phyloP scores from a whole-genome alignment of 2,888 invertebrate species.

The Aphidoletes aphidimyza region DNA sequence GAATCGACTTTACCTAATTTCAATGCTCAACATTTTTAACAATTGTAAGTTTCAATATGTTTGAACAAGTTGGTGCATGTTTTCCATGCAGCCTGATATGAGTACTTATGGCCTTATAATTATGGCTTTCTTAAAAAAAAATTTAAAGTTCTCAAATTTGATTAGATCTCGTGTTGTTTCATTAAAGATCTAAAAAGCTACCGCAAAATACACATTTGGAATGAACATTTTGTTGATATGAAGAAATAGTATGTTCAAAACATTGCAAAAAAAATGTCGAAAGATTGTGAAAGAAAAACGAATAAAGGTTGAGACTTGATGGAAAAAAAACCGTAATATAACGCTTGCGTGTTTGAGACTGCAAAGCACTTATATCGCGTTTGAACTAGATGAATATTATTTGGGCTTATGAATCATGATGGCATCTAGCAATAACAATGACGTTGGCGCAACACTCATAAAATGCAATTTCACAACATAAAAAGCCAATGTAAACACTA shows the following conservation, averaged over 20 bases:
- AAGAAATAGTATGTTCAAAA: neutral
- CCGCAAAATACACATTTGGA: too few species aligned
- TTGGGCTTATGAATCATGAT: neutral
- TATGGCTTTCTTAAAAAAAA: too few species aligned
- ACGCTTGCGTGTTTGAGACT: conserved; percentile 19
- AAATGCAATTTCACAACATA: conserved; percentile 14
- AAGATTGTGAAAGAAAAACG: neutral
- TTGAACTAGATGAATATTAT: conserved; percentile 24
- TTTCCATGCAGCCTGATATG: too few species aligned
- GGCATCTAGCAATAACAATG: conserved; percentile 15
- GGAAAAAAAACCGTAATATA: conserved; percentile 6
- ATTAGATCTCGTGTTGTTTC: too few species aligned
- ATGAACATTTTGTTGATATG: too few species aligned
- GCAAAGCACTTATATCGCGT: conserved; percentile 19
- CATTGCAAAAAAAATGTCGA: neutral
- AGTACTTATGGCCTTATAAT: too few species aligned
- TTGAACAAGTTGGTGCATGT: too few species aligned
- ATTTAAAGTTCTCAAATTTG: too few species aligned
- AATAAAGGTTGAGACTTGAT: neutral
- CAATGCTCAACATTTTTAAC: too few species aligned
- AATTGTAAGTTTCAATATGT: too few species aligned
- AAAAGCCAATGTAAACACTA: neutral
- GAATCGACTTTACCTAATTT: too few species aligned
- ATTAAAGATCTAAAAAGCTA: too few species aligned
- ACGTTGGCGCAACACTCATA: neutral